Base-by-base conservation (phyloP, 2,888 invertebrate species). In the Chouioia cunea region DNA sequence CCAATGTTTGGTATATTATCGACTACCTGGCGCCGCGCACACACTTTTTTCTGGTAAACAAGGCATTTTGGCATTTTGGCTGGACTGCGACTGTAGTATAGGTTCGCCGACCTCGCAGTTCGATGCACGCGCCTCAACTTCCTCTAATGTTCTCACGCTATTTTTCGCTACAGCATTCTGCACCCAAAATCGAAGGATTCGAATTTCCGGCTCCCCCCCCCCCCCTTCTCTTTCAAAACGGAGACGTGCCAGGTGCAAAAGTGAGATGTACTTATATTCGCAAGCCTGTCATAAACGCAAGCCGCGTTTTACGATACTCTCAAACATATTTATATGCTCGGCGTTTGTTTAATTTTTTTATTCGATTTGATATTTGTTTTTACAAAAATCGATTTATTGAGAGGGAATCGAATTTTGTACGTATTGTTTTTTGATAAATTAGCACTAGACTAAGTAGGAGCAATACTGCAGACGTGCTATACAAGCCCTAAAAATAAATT, bases 1-100 rank as follows among this genome's bases (percentile, higher is more conserved):
- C 71, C 68, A 71, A 71, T 48, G 68, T 68, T 68, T 57, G 71
- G 48, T 62, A n/a, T n/a, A n/a, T n/a, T n/a, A 53, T 58, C 73
- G 73, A 73, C 73, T 73, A 73, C 68, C 73, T 69, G 73, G 73
- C 73, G 73, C 73, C 73, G 58, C 54, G 62, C 53, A 20, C 56
- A 27, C 63, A 27, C 70, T 47, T 6, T 12, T 36, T 36, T 36
- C 63, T 62, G 63, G 73, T 73, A 73, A 73, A 73, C 73, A 73
- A 69, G 68, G 65, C 65, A 69, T 73, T n/a, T n/a, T n/a, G n/a
- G n/a, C n/a, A n/a, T n/a, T n/a, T 65, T 44, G 50, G 43, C 52
- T 64, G 48, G 36, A 36, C 36, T 36, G 44, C 12, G 12, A 15
- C n/a, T n/a, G n/a, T n/a, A n/a, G n/a, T n/a, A 59, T 43, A 47